phyloP scores from a whole-genome alignment of 2,113 vertebrate genomes.

The Pangasianodon hypophthalmus region DNA sequence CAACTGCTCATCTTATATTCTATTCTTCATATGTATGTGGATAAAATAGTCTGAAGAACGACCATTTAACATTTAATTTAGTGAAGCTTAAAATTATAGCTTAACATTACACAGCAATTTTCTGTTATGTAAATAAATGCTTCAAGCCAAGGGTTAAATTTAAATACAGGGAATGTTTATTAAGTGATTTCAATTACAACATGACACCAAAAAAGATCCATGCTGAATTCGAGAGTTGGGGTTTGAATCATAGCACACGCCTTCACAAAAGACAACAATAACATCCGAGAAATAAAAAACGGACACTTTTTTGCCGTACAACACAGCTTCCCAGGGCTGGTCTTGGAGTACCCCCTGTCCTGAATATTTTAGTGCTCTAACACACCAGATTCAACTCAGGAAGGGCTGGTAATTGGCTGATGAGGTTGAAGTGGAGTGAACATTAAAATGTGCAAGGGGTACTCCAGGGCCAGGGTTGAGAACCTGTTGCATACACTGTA shows the following conservation, averaged over 20 bases:
- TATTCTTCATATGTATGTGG: background rate
- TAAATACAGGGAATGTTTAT: constrained; percentile 49
- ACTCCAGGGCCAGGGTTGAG: background rate
- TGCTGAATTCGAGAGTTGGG: constrained; percentile 10
- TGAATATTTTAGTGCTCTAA: background rate
- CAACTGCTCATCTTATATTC: background rate
- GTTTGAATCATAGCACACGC: background rate
- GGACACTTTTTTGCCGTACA: background rate
- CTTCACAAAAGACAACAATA: constrained; percentile 52
- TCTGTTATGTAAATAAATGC: background rate
- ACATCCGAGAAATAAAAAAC: background rate
- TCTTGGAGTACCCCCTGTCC: background rate
- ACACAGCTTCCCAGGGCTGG: background rate
- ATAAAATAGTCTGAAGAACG: background rate
- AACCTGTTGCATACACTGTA: constrained; percentile 27
- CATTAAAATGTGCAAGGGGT: background rate
- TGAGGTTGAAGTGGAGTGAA: background rate
- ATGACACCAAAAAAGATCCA: constrained; percentile 28
- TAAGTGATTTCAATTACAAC: constrained; percentile 37
- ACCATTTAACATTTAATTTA: background rate
- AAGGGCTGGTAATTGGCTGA: background rate
- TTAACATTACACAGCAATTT: background rate
- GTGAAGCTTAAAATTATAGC: background rate
- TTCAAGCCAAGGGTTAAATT: background rate
- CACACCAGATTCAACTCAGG: background rate